Base-by-base conservation (phyloP, 2,113 vertebrate species). In the Scomber scombrus region DNA sequence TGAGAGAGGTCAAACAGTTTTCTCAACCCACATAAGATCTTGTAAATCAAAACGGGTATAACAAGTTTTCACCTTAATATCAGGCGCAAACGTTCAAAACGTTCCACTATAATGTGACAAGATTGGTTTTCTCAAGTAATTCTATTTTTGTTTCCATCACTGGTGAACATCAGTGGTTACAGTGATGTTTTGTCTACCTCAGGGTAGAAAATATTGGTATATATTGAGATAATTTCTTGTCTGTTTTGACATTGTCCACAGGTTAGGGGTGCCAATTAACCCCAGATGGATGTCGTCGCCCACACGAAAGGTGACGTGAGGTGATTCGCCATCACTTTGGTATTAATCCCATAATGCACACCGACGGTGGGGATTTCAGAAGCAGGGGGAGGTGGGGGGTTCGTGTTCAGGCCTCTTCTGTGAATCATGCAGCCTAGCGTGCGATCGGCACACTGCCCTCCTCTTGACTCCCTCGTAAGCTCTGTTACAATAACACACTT, bases 401-500 rank as follows among this genome's bases (percentile, higher is more conserved):
- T 90, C 65, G 46, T 69, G 77, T 61, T 85, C 75, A 40, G 86
- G 69, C 81, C 67, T 87, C 76, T 78, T 75, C 72, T 85, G 76
- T 88, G 88, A 92, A 87, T 88, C 89, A 84, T 66, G 65, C 71
- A 79, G 87, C 86, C 77, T 94, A 89, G 91, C 92, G 92, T 94
- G 93, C 91, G 87, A 92, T 85, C 91, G 88, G 75, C 90, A 90
- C 92, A 90, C 90, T 94, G 93, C 88, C 93, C 93, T 92, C 82
- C 71, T 84, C 81, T 75, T 94, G 93, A 95, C 94, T 93, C 90
- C 85, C 77, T 82, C 70, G 54, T 93, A 91, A 94, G 93, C 93
- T 93, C 85, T 87, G 85, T 85, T 91, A 91, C 90, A 95, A 95
- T 91, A 95, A 95, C 93, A 94, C 75, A 88, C 88, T 93, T 91